Evolutionary conservation across 1,140 invertebrate species (phyloP).

Genomic region (honey bee (Apis mellifera)): DNA sequence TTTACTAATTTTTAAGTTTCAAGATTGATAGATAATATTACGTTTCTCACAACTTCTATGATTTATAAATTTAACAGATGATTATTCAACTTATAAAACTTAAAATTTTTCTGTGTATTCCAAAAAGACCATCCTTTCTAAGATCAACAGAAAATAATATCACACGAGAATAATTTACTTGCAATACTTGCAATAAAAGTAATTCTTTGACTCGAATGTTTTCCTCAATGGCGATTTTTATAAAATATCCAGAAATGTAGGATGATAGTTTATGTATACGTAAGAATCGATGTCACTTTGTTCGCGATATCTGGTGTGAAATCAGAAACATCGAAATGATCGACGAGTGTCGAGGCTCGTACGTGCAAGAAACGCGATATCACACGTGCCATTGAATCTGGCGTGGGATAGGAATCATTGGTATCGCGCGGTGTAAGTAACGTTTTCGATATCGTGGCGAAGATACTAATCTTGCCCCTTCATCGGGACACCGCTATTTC

Average conservation of each 20-base stretch:
- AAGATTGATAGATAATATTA: too few relatives aligned
- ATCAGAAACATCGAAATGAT: conserved; percentile 54
- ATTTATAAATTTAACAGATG: too few relatives aligned
- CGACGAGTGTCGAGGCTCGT: conserved; percentile 57
- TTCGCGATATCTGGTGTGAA: conserved; percentile 52
- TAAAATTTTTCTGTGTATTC: too few relatives aligned
- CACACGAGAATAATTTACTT: too few relatives aligned
- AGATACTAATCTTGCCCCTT: conserved; percentile 62
- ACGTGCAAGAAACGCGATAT: conserved; percentile 57
- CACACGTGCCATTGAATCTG: conserved; percentile 51
- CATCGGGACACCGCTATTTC: conserved; percentile 50
- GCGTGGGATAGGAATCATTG: conserved; percentile 19
- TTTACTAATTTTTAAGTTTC: too few relatives aligned
- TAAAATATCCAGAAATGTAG: background rate
- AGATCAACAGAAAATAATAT: background rate
- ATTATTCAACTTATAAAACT: too few relatives aligned
- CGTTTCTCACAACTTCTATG: too few relatives aligned
- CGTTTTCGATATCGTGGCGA: conserved; percentile 34
- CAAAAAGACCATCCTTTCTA: too few relatives aligned
- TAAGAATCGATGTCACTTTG: conserved; percentile 59
- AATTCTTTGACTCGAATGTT: background rate
- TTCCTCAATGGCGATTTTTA: background rate
- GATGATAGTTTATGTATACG: background rate
- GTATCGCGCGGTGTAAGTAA: conserved; percentile 53
- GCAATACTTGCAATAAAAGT: background rate